Evolutionary conservation across 2,888 invertebrate genomes (phyloP), one percentile per base, ranked within the genome.

Genomic region (Diploptera punctata): DNA sequence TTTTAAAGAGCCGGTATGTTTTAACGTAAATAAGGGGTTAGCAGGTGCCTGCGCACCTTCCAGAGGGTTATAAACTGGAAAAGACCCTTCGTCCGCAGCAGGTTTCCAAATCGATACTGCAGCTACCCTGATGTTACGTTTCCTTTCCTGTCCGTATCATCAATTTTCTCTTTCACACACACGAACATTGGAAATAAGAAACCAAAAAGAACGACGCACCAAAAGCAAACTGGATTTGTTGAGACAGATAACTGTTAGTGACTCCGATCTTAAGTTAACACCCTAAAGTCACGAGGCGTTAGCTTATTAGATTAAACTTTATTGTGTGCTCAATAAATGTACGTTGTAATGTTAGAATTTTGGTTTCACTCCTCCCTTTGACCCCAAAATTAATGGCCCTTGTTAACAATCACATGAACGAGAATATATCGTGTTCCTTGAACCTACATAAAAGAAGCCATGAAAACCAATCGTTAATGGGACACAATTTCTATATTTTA

Each of bases 121-220:
- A 52, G 52, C 52, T 52, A 52, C n/a, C 52, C 52, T 52, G 52
- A 52, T 24, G 52, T 24, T 21, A 52, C 24, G 52, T 21, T 16
- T n/a, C 24, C 33, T 38, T 29, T 18, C 44, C 44, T 43, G 3
- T 38, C 33, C 24, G 31, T 26, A 70, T 49, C 60, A 70, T 61
- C 70, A 70, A 61, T 70, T 61, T n/a, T 70, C 29, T 21, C 61
- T 61, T 60, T 43, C 43, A 38, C 69, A 69, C 60, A 24, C 60
- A 24, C 69, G 13, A 4, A 47, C 68, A 52, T 24, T 52, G 24
- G 9, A 52, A 49, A 21, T 19, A 44, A 49, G 49, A 21, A 49
- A 52, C 13, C 21, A 21, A 24, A 13, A 24, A n/a, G n/a, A 24
- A 24, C 52, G 24, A 9, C 52, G 21, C 52, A 52, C 49, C 49